These are phyloP conservation scores for Conus betulinus DNA, from an alignment of 1,140 invertebrate species.

Conservation along the genomic window DNA sequence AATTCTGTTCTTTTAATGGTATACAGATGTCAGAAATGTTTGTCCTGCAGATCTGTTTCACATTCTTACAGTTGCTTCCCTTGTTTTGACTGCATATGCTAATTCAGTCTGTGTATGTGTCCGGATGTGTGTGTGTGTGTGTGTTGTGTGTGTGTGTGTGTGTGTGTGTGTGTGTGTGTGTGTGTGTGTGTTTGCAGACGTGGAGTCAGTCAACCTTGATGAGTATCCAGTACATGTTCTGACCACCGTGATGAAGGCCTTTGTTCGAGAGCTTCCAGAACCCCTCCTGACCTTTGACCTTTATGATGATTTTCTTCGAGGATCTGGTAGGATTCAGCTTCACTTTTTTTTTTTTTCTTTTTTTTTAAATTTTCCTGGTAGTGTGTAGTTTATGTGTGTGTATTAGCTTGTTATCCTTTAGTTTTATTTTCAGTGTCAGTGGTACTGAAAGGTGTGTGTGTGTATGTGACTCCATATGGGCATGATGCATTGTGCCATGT, in stretches of 20 bases:
- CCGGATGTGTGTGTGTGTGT: background rate
- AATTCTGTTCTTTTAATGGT: no score
- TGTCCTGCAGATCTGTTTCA: no score
- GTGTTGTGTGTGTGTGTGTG: background rate
- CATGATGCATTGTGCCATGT: no score
- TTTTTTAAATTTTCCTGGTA: no score
- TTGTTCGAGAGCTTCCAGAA: constrained; percentile 94
- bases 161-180: background rate
- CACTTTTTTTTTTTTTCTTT: background rate
- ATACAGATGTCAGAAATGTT: no score
- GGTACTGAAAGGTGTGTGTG: no score
- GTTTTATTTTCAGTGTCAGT: no score
- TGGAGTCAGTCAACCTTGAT: constrained; percentile 77
- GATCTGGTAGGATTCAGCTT: constrained; percentile 77
- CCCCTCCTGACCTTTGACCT: constrained; percentile 94
- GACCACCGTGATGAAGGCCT: constrained; percentile 91
- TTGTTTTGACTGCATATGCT: no score
- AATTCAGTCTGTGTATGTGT: background rate
- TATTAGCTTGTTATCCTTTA: no score
- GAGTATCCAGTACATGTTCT: constrained; percentile 89
- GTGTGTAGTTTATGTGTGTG: no score
- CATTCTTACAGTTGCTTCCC: no score
- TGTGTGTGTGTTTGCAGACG: constrained; percentile 58
- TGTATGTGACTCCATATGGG: no score
- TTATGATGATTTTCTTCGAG: constrained; percentile 94